Percentiles rank a stretch among this genome's conserved stretches.
phyloP scores from a whole-genome alignment of 2,797 vertebrate species.

The Premnoplex brunnescens region DNA sequence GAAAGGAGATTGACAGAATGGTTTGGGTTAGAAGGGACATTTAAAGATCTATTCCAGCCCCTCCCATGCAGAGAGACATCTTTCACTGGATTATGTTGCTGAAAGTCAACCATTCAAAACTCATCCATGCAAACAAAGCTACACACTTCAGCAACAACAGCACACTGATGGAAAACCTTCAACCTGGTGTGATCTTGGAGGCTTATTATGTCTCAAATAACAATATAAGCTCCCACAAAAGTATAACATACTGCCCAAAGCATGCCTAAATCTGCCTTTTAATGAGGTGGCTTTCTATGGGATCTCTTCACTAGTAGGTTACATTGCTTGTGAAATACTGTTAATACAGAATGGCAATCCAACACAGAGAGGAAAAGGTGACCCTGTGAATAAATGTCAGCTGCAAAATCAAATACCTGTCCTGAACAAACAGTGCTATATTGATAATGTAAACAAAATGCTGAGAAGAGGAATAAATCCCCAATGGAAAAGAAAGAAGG shows the following conservation, averaged over 20 bases:
- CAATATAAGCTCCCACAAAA: neutral
- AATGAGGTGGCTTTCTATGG: neutral
- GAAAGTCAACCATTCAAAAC: neutral
- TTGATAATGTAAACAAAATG: neutral
- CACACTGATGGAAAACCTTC: neutral
- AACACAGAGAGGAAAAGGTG: neutral
- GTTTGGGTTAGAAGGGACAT: neutral
- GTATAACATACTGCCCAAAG: neutral
- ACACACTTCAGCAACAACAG: neutral
- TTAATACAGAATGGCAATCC: neutral
- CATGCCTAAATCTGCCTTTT: neutral
- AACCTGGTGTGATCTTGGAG: neutral
- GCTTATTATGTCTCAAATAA: neutral
- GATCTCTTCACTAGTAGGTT: neutral
- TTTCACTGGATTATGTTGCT: neutral
- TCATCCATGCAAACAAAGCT: neutral
- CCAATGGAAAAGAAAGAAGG: neutral
- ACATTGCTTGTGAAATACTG: accelerated
- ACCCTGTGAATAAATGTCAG: constrained; percentile 29
- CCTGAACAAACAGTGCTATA: constrained; percentile 24
- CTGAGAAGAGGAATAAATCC: neutral
- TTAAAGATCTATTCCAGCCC: neutral
- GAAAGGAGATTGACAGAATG: neutral
- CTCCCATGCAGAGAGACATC: neutral
- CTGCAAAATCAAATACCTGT: constrained; percentile 19